Percentiles rank a stretch among this genome's conserved stretches.
Evolutionary conservation across 1,140 invertebrate species (phyloP).

Genomic region (Thaumetopoea pityocampa): DNA sequence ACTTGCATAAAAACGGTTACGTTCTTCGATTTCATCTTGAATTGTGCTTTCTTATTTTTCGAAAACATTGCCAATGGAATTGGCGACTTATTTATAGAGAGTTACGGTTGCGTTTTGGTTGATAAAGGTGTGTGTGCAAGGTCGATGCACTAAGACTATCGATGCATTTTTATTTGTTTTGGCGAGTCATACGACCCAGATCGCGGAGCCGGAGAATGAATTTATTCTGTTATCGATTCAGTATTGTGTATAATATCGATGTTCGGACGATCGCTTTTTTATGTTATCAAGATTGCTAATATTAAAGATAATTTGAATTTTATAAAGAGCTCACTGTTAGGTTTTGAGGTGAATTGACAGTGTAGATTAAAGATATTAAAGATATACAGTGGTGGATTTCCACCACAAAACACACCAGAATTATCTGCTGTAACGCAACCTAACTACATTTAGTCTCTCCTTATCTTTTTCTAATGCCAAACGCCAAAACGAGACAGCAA

Average conservation of each 20-base stretch:
- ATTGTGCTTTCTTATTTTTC: conserved; percentile 70
- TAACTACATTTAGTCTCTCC: too few species aligned
- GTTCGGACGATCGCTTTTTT: conserved; percentile 31
- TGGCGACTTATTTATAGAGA: not conserved
- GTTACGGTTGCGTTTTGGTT: conserved; percentile 31
- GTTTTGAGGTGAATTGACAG: too few species aligned
- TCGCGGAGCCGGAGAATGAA: conserved; percentile 61
- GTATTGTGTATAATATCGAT: conserved; percentile 64
- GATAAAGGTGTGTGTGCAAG: conserved; percentile 43
- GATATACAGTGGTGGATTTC: too few species aligned
- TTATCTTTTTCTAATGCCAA: too few species aligned
- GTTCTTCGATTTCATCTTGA: conserved; percentile 70
- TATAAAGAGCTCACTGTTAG: too few species aligned
- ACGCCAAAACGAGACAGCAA: too few species aligned
- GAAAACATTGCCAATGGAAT: conserved; percentile 10
- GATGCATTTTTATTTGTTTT: conserved; percentile 72
- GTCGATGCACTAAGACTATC: conserved; percentile 67
- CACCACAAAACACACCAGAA: too few species aligned
- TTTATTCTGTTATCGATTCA: conserved; percentile 72
- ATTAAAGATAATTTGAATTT: too few species aligned
- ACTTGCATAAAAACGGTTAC: conserved; percentile 23
- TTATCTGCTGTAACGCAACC: too few species aligned
- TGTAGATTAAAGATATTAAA: too few species aligned
- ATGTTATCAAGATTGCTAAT: conserved; percentile 6
- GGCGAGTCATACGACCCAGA: conserved; percentile 68